These are phyloP conservation scores for Orientallactaga sibirica DNA, from an alignment of 2,797 vertebrate species.

Conservation along the genomic window DNA sequence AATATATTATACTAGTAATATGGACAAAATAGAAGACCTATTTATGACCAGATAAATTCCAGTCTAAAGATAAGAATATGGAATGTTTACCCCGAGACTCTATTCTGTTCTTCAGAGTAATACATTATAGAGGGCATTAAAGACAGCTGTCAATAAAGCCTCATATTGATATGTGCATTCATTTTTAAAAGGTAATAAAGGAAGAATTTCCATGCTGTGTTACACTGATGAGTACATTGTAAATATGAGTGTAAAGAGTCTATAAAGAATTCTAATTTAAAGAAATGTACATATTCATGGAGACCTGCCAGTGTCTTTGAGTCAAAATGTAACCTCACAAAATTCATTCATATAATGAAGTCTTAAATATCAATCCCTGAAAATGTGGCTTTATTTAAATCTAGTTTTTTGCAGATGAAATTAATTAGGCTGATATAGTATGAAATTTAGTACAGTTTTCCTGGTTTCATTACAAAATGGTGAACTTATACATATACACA, in stretches of 20 bases:
- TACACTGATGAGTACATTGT: not conserved
- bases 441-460: not conserved
- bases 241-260: not conserved
- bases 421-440: not conserved
- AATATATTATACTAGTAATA: not conserved
- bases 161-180: not conserved
- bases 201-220: not conserved
- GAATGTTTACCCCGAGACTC: not conserved
- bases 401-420: not conserved
- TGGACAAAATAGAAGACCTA: not conserved
- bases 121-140: not conserved
- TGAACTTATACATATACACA: not conserved
- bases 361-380: not conserved
- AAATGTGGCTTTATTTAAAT: not conserved
- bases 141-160: not conserved
- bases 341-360: not conserved
- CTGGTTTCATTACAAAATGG: not conserved
- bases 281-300: not conserved
- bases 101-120: not conserved
- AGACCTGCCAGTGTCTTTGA: not conserved
- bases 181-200: not conserved
- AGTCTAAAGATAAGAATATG: not conserved
- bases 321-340: not conserved
- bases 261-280: not conserved
- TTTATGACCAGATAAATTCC: not conserved